phyloP scores from a whole-genome alignment of 2,888 invertebrate genomes.

The Chesias legatella region DNA sequence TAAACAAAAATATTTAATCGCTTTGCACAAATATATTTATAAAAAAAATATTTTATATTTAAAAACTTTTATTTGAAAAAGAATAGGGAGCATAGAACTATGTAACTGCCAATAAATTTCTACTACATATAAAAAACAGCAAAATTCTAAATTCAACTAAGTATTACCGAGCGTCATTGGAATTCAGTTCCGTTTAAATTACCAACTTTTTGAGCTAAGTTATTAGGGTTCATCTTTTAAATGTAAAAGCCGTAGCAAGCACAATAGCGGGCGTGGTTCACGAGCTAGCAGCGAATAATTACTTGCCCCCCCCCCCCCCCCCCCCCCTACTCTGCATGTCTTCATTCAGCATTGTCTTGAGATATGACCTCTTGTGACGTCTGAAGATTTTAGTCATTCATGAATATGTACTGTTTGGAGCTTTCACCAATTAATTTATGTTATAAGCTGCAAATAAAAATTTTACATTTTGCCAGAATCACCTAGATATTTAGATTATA shows the following conservation, averaged over 20 bases:
- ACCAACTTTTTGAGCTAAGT: not conserved
- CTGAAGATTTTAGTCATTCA: conserved; percentile 25
- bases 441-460: too few species aligned
- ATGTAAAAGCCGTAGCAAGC: conserved; percentile 58
- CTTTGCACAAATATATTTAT: too few species aligned
- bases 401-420: conserved; percentile 16
- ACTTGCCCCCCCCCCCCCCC: conserved; percentile 48
- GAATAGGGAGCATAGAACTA: too few species aligned
- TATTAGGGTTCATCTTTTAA: conserved; percentile 40
- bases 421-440: conserved; percentile 12
- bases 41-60: too few species aligned
- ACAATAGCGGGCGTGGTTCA: conserved; percentile 75
- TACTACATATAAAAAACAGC: not conserved
- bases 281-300: conserved; percentile 71
- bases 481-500: too few species aligned
- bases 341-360: conserved; percentile 73
- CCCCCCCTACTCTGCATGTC: conserved; percentile 43
- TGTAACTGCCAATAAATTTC: too few species aligned
- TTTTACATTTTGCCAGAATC: too few species aligned
- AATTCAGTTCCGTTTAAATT: conserved; percentile 12
- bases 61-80: too few species aligned
- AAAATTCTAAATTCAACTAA: conserved; percentile 13
- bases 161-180: conserved; percentile 6
- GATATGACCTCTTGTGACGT: conserved; percentile 61
- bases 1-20: too few species aligned